Base-by-base conservation (phyloP, 2,113 vertebrate genomes). In the Turdus rufiventris region DNA sequence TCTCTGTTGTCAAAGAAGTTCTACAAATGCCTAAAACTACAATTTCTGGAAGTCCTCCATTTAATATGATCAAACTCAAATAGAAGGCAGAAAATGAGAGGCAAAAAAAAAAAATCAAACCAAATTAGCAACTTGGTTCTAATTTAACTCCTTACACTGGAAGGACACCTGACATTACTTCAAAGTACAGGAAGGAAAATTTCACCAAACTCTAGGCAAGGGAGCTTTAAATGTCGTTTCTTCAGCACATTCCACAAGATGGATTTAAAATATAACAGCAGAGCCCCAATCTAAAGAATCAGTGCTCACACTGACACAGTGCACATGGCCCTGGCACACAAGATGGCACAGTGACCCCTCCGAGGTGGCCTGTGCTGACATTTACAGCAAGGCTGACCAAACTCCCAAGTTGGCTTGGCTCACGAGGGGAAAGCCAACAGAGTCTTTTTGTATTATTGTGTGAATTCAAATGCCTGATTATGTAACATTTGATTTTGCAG, bases 401-500 rank as follows among this genome's bases (percentile, higher is more conserved):
- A 63, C n/a, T 53, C 42, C 67, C 82, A 80, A 17, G 26, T 1
- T 56, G 43, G 14, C 54, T 24, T 48, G 28, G 33, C 33, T 58
- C 43, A 18, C 43, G 40, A 2, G 7, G 24, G 58, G 51, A 92
- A 92, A 71, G 33, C 40, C 29, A 85, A 40, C 23, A 68, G 25
- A 9, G 7, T 13, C 50, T 43, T 86, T 94, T 18, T 56, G n/a
- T 34, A 18, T 33, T 38, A 38, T 7, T 70, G 45, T 42, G 51
- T 71, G 42, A 91, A 90, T 90, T 88, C 43, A 80, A 77, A 88
- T 31, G 60, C 14, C 90, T 82, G 67, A 47, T 94, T 96, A 94
- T 25, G 8, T 71, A 96, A 96, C 61, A 58, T 34, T 88, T 79
- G 79, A 74, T 85, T 90, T 80, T 75, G 51, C 75, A 71, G 53